phyloP scores from a whole-genome alignment of 1,140 invertebrate genomes.

The Zaprionus capensis region DNA sequence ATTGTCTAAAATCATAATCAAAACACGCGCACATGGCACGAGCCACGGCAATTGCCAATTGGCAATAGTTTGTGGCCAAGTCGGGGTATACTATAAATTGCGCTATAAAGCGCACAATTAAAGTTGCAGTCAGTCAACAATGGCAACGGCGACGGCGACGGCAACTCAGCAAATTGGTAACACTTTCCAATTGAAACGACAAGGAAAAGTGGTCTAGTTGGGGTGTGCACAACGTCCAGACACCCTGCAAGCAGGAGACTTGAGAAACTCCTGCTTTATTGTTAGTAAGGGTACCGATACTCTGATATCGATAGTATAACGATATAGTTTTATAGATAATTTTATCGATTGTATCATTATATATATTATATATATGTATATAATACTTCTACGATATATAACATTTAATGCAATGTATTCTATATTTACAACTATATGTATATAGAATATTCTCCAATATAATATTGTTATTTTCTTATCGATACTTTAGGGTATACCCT shows the following conservation, averaged over 20 bases:
- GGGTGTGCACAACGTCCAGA: background rate
- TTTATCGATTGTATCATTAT: background rate
- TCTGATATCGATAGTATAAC: no score
- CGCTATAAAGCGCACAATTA: constrained; percentile 81
- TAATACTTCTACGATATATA: no score
- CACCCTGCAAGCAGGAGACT: constrained; percentile 1
- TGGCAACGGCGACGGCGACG: constrained; percentile 24
- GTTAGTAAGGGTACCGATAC: background rate
- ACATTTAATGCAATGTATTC: no score
- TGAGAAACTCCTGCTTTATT: background rate
- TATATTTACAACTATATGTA: no score
- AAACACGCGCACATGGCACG: constrained; percentile 35
- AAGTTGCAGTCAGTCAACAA: constrained; percentile 56
- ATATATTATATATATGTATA: background rate
- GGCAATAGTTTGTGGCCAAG: constrained; percentile 51
- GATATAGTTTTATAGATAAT: no score
- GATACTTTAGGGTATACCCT: background rate
- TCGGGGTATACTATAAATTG: constrained; percentile 68
- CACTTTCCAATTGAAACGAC: constrained; percentile 77
- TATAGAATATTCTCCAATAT: no score
- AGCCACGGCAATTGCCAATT: constrained; percentile 39
- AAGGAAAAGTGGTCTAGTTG: constrained; percentile 40
- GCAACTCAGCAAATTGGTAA: constrained; percentile 72
- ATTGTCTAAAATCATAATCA: constrained; percentile 74
- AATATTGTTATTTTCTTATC: no score